These are phyloP conservation scores for Diachasma alloeum DNA, from an alignment of 1,140 invertebrate genomes.

Conservation along the genomic window DNA sequence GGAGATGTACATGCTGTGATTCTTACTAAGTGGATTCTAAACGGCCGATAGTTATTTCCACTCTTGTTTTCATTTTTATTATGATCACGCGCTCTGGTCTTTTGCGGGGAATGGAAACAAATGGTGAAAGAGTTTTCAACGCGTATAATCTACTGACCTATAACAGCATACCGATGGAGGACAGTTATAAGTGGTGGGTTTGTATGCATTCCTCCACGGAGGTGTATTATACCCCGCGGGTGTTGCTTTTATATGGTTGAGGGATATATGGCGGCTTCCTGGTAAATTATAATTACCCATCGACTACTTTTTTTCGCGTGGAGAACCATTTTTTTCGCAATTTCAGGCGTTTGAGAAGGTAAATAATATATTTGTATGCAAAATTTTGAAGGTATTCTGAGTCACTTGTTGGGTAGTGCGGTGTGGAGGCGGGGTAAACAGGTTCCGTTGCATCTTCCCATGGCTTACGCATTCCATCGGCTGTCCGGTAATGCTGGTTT, in stretches of 20 bases:
- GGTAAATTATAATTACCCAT: slow-evolving; percentile 4
- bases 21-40: slow-evolving; percentile 2
- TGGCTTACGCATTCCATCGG: slow-evolving; percentile 23
- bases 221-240: not conserved
- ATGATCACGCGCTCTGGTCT: too few species aligned
- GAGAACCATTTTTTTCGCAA: not conserved
- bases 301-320: not conserved
- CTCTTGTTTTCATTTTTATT: not conserved
- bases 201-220: slow-evolving; percentile 23
- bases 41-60: not conserved
- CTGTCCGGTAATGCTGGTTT: slow-evolving; percentile 31
- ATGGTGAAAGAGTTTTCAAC: not conserved
- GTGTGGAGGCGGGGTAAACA: slow-evolving; percentile 37
- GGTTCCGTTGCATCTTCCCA: slow-evolving; percentile 47
- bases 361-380: not conserved
- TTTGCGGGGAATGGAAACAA: not conserved
- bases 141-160: slow-evolving; percentile 26
- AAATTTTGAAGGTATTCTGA: not conserved
- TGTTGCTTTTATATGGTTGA: not conserved
- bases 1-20: not conserved
- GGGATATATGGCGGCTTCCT: not conserved
- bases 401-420: slow-evolving; percentile 21
- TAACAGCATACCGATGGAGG: slow-evolving; percentile 11
- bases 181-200: slow-evolving; percentile 32
- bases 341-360: slow-evolving; percentile 28